Base-by-base conservation (phyloP, 2,888 invertebrate species). In the Heliconius cydno region DNA sequence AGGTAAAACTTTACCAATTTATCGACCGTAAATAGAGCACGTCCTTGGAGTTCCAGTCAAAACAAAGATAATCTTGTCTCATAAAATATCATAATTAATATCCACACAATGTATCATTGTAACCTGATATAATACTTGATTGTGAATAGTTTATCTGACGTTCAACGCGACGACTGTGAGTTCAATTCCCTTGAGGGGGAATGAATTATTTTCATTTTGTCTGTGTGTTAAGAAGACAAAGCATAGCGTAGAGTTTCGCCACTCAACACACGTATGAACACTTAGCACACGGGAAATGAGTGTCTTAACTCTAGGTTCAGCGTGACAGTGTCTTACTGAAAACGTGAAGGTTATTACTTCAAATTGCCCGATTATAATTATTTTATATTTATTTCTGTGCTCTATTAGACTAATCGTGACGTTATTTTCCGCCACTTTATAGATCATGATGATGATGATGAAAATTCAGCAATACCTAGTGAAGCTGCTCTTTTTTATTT, bases 1-100 rank as follows among this genome's bases (percentile, higher is more conserved):
- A 52, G 46, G 46, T 52, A 30, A 22, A 72, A 57, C 9, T 30
- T 57, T 30, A 57, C 13, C 10, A 30, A 19, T 72, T 52, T 30
- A 72, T 57, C 30, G 30, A 28, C 19, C 57, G 57, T 25, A 25
- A 57, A 57, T 72, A 72, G 72, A 72, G 13, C 13, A 13, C 22
- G 72, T 72, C 76, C 80, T 77, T 70, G 74, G 70, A 70, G 65
- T 15, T 46, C 52, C 52, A 77, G 77, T 68, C 80, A 41, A 75
- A 74, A 80, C 80, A 80, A 72, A 67, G 77, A 80, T 80, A 78
- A 80, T 71, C 38, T 65, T 75, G 80, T 75, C 80, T 77, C 70
- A 46, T 65, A 65, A 65, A 65, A 25, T 38, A 41, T 41, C 34
- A 5, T 25, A 41, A 41, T n/a, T 70, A 70, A 41, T 41, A n/a